phyloP scores from a whole-genome alignment of 1,140 invertebrate species.

The Bombyx mori region DNA sequence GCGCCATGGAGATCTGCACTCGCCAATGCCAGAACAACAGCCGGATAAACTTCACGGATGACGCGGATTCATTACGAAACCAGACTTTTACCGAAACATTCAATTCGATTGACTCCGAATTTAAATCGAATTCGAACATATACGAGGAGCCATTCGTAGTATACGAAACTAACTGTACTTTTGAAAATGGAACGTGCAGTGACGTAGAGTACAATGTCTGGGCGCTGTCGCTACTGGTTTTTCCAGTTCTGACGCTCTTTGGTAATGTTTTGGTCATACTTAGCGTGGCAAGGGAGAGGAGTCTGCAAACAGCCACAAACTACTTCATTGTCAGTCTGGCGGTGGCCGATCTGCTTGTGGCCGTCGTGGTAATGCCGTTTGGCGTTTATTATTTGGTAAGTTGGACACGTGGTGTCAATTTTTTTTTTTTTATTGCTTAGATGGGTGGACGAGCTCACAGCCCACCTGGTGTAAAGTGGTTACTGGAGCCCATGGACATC shows the following conservation, averaged over 20 bases:
- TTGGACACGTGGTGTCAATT: conserved; percentile 17
- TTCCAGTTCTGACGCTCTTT: conserved; percentile 94
- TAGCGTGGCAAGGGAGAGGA: conserved; percentile 90
- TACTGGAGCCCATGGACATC: too few species aligned
- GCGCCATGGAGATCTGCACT: too few species aligned
- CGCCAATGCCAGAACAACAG: too few species aligned
- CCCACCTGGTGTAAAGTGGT: too few species aligned
- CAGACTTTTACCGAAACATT: conserved; percentile 6
- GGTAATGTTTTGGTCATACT: conserved; percentile 97
- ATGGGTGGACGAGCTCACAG: too few species aligned
- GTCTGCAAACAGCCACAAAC: conserved; percentile 95
- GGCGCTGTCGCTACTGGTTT: conserved; percentile 88
- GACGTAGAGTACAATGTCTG: conserved; percentile 79
- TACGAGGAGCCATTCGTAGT: conserved; percentile 21
- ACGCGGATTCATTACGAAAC: conserved; percentile 1
- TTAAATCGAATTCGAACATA: conserved; percentile 2
- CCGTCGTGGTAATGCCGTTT: conserved; percentile 97
- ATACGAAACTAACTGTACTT: conserved; percentile 34
- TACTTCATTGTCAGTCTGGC: conserved; percentile 98
- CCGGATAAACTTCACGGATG: background rate
- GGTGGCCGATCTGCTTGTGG: conserved; percentile 95
- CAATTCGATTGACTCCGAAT: background rate
- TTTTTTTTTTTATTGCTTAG: too few species aligned
- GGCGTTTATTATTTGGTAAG: conserved; percentile 97
- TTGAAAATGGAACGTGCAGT: conserved; percentile 42